These are phyloP conservation scores for Acropora yongei DNA, from an alignment of 64 coral and sea anemone species.

Conservation along the genomic window DNA sequence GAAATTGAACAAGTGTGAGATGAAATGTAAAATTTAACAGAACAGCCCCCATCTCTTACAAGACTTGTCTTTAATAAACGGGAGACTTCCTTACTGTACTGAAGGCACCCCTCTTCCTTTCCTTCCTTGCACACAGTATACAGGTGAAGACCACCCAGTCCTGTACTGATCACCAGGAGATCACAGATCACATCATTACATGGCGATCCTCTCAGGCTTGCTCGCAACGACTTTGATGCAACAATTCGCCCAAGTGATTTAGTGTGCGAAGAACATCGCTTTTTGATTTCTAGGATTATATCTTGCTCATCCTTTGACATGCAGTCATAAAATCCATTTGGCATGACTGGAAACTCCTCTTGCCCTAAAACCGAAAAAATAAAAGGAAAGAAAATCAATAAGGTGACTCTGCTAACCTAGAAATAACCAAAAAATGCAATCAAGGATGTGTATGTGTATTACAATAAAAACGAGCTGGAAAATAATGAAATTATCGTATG, in stretches of 20 bases:
- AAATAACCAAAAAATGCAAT: too few relatives aligned
- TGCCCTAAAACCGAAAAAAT: neutral
- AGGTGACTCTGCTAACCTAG: too few relatives aligned
- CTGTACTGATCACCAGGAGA: conserved; percentile 29
- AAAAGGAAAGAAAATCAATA: neutral
- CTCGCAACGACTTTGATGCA: neutral
- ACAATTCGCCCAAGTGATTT: neutral
- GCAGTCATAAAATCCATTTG: neutral
- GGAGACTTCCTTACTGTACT: neutral
- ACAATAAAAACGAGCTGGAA: too few relatives aligned
- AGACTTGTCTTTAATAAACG: neutral
- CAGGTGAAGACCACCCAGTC: neutral
- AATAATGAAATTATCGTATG: too few relatives aligned
- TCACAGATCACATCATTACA: conserved; percentile 41
- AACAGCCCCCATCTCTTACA: neutral
- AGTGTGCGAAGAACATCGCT: neutral
- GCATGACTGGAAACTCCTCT: neutral
- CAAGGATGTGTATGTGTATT: too few relatives aligned
- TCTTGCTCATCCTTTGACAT: neutral
- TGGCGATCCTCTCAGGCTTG: neutral
- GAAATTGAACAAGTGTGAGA: neutral
- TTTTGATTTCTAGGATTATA: neutral
- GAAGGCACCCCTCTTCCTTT: too few relatives aligned
- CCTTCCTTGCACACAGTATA: too few relatives aligned
- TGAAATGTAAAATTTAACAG: neutral